Base-by-base conservation (phyloP, 64 coral and sea anemone genomes). In the Platygyra sinensis region DNA sequence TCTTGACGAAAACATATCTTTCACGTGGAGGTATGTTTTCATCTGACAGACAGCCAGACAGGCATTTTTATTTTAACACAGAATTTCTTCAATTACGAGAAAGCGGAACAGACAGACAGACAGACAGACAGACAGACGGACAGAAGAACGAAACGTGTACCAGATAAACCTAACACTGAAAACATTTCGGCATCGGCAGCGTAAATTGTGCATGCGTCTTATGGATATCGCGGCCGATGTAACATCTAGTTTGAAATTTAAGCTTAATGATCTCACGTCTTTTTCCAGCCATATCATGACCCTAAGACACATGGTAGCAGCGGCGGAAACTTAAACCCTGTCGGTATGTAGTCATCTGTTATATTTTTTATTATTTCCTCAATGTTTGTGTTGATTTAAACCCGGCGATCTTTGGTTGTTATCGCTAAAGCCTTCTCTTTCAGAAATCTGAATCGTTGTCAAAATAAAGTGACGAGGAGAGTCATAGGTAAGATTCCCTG, bases 271-370 rank as follows among this genome's bases (percentile, higher is more conserved):
- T 36, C 61, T 83, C 31, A 67, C 32, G 30, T 83, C 32, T 42
- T 67, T 83, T 83, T 83, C 31, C 60, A 83, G 80, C 80, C 80
- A 19, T 83, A 83, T 64, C 80, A 67, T 17, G 80, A 83, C 30
- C 9, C 62, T 61, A 61, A 65, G 13, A 62, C 80, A 28, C 80
- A 83, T 39, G 30, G 61, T 10, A 67, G 80, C 60, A 83, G 67
- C 67, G 80, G 61, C 10, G 60, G 60, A 65, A 13, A 14, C 80
- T 30, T 42, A 20, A 83, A 67, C 31, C 80, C 80, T 22, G 80
- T 83, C 67, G 80, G 80, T 83, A 83, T 67, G 80, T 83, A 36
- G 14, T 38, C 16, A 76, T 18, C 12, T 6, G 2, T 19, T 36
- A 7, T 36, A 7, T 76, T 11, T 76, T 76, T 76, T 73, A 12